Evolutionary conservation across 2,888 invertebrate species (phyloP).

Genomic region (Panzeria rudis): DNA sequence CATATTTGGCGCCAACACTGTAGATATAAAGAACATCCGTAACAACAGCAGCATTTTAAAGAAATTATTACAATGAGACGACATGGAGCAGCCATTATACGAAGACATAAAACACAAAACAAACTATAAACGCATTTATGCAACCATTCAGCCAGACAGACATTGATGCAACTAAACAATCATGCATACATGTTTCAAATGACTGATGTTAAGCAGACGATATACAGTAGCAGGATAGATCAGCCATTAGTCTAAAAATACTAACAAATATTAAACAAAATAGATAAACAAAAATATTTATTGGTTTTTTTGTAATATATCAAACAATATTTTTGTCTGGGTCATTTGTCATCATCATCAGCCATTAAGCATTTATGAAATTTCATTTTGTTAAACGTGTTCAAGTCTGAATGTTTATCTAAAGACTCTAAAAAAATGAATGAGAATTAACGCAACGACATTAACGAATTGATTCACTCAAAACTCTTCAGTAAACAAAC

Average conservation of each 20-base stretch:
- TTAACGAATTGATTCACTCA: too few relatives aligned
- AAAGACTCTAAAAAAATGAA: too few relatives aligned
- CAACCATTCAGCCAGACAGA: conserved; percentile 30
- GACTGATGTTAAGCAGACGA: conserved; percentile 43
- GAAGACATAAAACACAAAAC: conserved; percentile 30
- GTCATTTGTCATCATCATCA: too few relatives aligned
- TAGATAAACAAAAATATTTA: too few relatives aligned
- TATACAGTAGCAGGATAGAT: conserved; percentile 30
- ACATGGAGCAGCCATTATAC: conserved; percentile 73
- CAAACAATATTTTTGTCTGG: too few relatives aligned
- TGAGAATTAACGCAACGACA: too few relatives aligned
- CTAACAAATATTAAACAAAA: too few relatives aligned
- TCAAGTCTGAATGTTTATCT: too few relatives aligned
- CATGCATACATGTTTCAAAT: conserved; percentile 33
- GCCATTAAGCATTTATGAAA: too few relatives aligned
- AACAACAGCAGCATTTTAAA: conserved; percentile 29
- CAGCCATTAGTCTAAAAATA: neutral
- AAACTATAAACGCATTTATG: conserved; percentile 64
- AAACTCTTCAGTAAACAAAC: too few relatives aligned
- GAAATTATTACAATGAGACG: conserved; percentile 75
- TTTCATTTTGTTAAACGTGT: too few relatives aligned
- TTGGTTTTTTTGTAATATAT: too few relatives aligned
- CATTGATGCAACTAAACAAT: conserved; percentile 41
- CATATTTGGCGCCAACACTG: conserved; percentile 73
- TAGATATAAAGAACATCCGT: conserved; percentile 22